Conservation (phyloP, 2,113 vertebrate species). For the Tachycineta bicolor region DNA sequence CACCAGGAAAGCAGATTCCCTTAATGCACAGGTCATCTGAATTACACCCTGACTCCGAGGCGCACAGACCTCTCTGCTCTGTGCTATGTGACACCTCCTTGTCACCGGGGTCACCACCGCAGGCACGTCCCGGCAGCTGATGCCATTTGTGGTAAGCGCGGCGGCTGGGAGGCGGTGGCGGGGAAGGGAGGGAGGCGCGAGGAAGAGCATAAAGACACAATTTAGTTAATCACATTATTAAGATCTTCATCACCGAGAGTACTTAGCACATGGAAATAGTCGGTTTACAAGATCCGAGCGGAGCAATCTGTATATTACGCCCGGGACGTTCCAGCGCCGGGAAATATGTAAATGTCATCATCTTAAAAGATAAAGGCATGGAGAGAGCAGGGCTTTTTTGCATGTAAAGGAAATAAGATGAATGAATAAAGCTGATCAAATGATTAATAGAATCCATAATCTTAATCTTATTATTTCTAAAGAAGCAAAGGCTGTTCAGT, state of each 20-base stretch:
- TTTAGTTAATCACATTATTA: conserved; percentile 47
- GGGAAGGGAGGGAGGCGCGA: neutral
- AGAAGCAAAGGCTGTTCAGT: conserved; percentile 71
- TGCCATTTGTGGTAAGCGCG: conserved; percentile 29
- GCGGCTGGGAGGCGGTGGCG: neutral
- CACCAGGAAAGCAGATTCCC: conserved; percentile 38
- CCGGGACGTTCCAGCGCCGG: neutral
- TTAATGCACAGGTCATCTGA: neutral
- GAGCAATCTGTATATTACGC: conserved; percentile 41
- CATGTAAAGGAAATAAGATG: conserved; percentile 67
- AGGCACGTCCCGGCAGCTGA: neutral
- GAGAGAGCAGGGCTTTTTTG: conserved; percentile 19
- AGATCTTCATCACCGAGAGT: conserved; percentile 41
- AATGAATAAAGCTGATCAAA: conserved; percentile 75
- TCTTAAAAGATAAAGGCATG: conserved; percentile 54
- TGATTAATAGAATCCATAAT: conserved; percentile 70
- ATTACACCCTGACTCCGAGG: neutral
- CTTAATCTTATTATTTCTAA: conserved; percentile 72
- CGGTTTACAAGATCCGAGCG: conserved; percentile 6
- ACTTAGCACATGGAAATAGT: conserved; percentile 40
- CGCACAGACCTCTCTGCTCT: neutral
- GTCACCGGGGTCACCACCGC: conserved; percentile 30
- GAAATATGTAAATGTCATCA: conserved; percentile 68
- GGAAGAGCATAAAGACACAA: neutral
- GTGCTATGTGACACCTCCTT: conserved; percentile 47